These are phyloP conservation scores for Trichacis sp. DNA, from an alignment of 2,888 invertebrate genomes.

Conservation along the genomic window DNA sequence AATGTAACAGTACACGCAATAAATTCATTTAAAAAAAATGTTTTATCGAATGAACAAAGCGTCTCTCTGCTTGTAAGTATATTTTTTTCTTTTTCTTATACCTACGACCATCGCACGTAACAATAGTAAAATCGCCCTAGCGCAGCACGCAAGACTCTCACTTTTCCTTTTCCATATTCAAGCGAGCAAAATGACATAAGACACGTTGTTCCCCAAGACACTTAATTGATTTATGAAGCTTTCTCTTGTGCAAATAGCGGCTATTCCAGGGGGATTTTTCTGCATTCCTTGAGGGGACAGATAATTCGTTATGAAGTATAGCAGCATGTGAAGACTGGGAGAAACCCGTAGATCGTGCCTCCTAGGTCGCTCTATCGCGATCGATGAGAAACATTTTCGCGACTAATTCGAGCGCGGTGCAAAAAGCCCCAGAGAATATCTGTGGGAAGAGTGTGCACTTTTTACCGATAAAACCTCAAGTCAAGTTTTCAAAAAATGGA, in stretches of 20 bases:
- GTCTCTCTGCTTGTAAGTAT: no score
- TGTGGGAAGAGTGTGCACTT: not conserved
- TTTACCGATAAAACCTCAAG: not conserved
- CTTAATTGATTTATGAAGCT: conserved; percentile 48
- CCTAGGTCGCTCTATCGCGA: conserved; percentile 7
- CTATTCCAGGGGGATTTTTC: conserved; percentile 30
- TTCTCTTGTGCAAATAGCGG: conserved; percentile 42
- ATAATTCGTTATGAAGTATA: conserved; percentile 39
- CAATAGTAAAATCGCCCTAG: no score
- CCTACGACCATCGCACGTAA: no score
- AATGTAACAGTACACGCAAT: no score
- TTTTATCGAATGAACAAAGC: no score
- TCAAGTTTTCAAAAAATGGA: not conserved
- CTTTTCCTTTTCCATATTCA: no score
- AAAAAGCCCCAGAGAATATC: conserved; percentile 17
- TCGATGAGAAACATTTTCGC: conserved; percentile 22
- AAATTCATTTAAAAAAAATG: no score
- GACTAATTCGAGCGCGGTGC: conserved; percentile 11
- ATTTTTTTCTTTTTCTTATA: no score
- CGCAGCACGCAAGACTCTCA: conserved; percentile 46
- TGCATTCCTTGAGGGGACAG: conserved; percentile 12
- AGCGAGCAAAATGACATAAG: conserved; percentile 47
- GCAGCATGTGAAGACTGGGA: conserved; percentile 22
- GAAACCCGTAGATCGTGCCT: conserved; percentile 36
- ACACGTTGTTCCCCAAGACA: conserved; percentile 36